Conservation (phyloP, 2,888 invertebrate species). For the Aphidius colemani region DNA sequence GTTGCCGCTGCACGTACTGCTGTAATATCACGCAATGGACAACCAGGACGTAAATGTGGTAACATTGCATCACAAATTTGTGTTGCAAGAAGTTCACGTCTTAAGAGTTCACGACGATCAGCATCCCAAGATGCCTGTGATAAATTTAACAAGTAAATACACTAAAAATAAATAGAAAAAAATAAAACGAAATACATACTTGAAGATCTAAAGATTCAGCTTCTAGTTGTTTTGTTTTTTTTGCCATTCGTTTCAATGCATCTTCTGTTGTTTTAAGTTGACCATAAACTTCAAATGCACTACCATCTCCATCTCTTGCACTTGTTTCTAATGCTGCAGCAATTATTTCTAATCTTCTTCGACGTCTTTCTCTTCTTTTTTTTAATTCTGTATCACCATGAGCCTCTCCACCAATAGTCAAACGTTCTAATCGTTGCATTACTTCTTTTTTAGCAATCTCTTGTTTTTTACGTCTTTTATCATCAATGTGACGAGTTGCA, state of each 20-base stretch:
- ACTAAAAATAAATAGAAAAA: background rate
- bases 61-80: constrained; percentile 58
- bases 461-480: constrained; percentile 47
- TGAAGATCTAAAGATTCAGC: constrained; percentile 54
- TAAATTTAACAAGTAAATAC: background rate
- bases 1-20: constrained; percentile 50
- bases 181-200: constrained; percentile 31
- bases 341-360: constrained; percentile 50
- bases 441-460: constrained; percentile 56
- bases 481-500: constrained; percentile 46
- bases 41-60: constrained; percentile 55
- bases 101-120: constrained; percentile 54
- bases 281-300: constrained; percentile 57
- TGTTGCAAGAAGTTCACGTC: constrained; percentile 53
- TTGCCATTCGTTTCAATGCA: constrained; percentile 55
- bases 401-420: constrained; percentile 57
- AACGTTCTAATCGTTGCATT: constrained; percentile 49
- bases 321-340: constrained; percentile 53
- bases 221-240: constrained; percentile 52
- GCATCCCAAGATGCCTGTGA: constrained; percentile 57
- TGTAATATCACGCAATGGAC: constrained; percentile 53
- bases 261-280: constrained; percentile 56
- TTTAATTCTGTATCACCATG: constrained; percentile 49
- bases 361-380: constrained; percentile 44
- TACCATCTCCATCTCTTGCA: constrained; percentile 51